Percentiles rank a stretch among this genome's conserved stretches.
phyloP scores from a whole-genome alignment of 2,113 vertebrate species.

The Myiopsitta monachus region DNA sequence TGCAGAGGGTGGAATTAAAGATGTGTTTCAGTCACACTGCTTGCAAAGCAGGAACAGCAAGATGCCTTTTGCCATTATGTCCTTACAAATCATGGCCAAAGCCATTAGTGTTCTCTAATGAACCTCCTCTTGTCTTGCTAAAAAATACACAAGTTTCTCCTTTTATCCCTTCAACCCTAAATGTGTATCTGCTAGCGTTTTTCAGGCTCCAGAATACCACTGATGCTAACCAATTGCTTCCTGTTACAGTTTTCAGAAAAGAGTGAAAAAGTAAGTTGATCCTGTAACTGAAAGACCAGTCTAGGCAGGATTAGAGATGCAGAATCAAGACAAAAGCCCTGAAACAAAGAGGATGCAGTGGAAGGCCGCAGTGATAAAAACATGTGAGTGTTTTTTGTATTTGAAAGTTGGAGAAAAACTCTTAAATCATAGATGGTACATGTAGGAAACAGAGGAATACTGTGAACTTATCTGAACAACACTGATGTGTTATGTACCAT shows the following conservation, averaged over 20 bases:
- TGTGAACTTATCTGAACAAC: background rate
- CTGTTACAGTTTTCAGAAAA: background rate
- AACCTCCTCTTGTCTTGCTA: background rate
- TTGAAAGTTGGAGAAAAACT: background rate
- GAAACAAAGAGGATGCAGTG: background rate
- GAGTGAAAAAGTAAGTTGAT: constrained; percentile 3
- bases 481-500: background rate
- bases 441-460: background rate
- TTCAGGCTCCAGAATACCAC: background rate
- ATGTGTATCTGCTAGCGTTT: background rate
- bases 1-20: background rate
- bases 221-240: background rate
- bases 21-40: background rate
- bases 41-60: constrained; percentile 9
- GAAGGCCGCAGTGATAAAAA: background rate
- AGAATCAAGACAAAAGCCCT: background rate
- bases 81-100: background rate
- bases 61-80: background rate
- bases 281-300: background rate
- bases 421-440: background rate
- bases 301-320: background rate
- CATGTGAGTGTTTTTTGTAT: background rate
- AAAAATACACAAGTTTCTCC: background rate
- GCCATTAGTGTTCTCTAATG: background rate
- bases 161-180: background rate